Conservation (phyloP, 2,113 vertebrate species). For the cat (Felis catus) region DNA sequence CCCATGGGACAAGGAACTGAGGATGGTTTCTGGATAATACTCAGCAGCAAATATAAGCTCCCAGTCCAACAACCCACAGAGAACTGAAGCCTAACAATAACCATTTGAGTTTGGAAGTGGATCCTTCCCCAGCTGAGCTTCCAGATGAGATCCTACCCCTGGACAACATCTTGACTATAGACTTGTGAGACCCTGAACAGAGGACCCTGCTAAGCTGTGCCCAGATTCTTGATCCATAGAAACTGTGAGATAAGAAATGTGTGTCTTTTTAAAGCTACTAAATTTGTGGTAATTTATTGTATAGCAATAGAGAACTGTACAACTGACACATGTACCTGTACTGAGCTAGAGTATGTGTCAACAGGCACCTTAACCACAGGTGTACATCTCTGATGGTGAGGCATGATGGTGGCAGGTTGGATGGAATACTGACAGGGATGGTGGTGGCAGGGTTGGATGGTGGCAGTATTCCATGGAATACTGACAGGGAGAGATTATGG, state of each 20-base stretch:
- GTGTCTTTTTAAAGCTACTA: background rate
- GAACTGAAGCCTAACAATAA: background rate
- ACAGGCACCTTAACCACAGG: background rate
- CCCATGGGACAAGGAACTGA: background rate
- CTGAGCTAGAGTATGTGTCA: background rate
- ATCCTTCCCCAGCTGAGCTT: background rate
- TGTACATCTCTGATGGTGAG: background rate
- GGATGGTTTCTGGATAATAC: background rate
- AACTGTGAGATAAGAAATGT: background rate
- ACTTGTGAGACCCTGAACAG: background rate
- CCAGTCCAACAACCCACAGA: background rate
- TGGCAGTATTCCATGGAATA: fast-evolving
- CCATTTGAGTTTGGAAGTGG: background rate
- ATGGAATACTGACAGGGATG: background rate
- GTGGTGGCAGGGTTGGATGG: too few species aligned
- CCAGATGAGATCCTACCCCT: background rate
- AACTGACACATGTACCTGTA: background rate
- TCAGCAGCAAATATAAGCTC: background rate
- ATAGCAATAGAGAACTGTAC: background rate
- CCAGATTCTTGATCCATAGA: background rate
- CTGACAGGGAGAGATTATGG: background rate
- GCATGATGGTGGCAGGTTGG: background rate
- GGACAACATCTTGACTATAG: background rate
- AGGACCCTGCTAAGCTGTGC: background rate
- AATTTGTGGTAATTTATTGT: background rate